Percentiles rank a stretch among this genome's conserved stretches.
These are phyloP conservation scores for Tringa solitaria DNA, from an alignment of 2,113 vertebrate genomes.

Conservation along the genomic window DNA sequence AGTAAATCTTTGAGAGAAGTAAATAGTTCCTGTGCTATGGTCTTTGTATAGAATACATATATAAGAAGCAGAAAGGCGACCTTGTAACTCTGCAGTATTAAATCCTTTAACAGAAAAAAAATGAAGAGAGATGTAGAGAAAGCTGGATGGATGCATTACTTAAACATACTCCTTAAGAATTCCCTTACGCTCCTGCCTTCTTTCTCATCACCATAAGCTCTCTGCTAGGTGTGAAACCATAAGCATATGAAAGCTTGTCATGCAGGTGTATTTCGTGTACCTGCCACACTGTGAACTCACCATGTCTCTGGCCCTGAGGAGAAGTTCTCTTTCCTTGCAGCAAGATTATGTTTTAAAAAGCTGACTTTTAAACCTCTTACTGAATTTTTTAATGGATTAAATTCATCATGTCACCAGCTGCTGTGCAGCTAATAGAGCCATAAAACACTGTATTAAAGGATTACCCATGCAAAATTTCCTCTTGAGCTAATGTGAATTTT, in stretches of 20 bases:
- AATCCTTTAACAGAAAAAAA: neutral
- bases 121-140: neutral
- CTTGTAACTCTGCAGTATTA: neutral
- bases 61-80: neutral
- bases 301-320: constrained; percentile 74
- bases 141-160: neutral
- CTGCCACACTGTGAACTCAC: constrained; percentile 74
- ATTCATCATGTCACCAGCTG: constrained; percentile 90
- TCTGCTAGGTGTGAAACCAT: constrained; percentile 29
- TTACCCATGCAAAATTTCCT: constrained; percentile 88
- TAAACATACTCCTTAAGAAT: neutral
- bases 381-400: constrained; percentile 89
- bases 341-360: constrained; percentile 87
- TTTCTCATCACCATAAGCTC: neutral
- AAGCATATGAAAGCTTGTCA: constrained; percentile 25
- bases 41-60: neutral
- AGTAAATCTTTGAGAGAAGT: neutral
- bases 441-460: constrained; percentile 90
- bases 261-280: constrained; percentile 67
- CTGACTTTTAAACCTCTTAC: constrained; percentile 88
- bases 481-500: constrained; percentile 87
- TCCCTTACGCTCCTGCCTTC: neutral
- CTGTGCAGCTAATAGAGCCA: constrained; percentile 87
- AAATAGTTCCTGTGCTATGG: neutral
- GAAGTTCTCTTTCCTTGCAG: constrained; percentile 78